phyloP scores from a whole-genome alignment of 2,888 invertebrate species.

The Drosophila mimetica region DNA sequence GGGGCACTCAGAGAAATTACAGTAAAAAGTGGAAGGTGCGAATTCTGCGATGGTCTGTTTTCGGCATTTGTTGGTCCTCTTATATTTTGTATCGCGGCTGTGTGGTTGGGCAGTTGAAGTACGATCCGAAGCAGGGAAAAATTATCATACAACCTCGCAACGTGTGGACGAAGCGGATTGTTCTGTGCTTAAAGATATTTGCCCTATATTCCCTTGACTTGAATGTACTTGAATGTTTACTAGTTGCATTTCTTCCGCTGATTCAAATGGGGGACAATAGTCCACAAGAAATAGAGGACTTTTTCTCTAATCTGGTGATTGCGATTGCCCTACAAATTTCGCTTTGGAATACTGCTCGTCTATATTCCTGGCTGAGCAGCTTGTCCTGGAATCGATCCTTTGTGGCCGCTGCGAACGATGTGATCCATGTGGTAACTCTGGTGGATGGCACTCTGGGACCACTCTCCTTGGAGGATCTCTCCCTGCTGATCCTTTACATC shows the following conservation, averaged over 20 bases:
- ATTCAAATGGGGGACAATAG: background rate
- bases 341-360: background rate
- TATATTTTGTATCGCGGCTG: background rate
- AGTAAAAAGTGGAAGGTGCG: background rate
- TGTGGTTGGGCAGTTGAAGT: background rate
- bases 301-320: background rate
- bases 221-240: accelerated
- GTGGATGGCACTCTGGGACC: background rate
- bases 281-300: no score
- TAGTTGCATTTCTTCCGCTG: accelerated
- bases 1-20: background rate
- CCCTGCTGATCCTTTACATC: background rate
- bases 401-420: background rate
- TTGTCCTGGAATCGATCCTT: background rate
- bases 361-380: background rate
- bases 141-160: background rate
- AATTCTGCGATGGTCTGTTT: background rate
- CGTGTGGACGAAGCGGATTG: background rate
- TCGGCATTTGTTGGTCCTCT: background rate
- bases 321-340: background rate
- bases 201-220: background rate
- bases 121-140: background rate
- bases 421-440: background rate
- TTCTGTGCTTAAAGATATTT: background rate
- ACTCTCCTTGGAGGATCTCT: background rate